Base-by-base conservation (phyloP, 1,140 invertebrate species). In the Drosophila kurseongensis region DNA sequence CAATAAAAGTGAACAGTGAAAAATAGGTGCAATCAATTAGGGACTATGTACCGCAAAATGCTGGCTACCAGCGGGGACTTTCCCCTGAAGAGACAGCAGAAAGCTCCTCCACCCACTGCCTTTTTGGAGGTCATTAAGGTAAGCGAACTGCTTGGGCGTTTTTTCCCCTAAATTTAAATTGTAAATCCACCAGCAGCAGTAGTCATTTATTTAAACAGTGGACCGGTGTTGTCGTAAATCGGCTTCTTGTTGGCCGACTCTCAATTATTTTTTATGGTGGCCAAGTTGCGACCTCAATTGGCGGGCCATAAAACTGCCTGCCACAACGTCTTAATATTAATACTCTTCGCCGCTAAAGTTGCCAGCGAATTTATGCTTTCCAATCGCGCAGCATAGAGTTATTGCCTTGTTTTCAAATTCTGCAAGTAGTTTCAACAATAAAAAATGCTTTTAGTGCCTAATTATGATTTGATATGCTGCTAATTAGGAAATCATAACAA, bases 401-500 rank as follows among this genome's bases (percentile, higher is more conserved):
- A 68, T 78, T 68, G 75, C 47, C 59, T 75, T 82, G 78, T 86
- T 86, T 81, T 86, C 27, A 10, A 59, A 72, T 68, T 68, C 55
- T 68, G 47, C 47, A 68, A 57, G 75, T 67, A 50, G 50, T 58
- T 82, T 38, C 48, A 60, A 48, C 47, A 59, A 67, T 67, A 75
- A 75, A 68, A 76, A 51, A 52, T 23, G 38, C 61, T 79, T 78
- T 83, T 68, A 88, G 69, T 79, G 66, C 68, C 85, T 55, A 79
- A 86, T 86, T 83, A 88, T 82, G 71, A 73, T 76, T 73, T 83
- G 74, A 83, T 83, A 62, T 73, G 79, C 69, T 65, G 47, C 60
- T 86, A 83, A 86, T 88, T 88, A 65, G 79, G 55, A 72, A 72
- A 79, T 62, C 75, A 66, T 75, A 67, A 78, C 61, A 75, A 71